phyloP scores from a whole-genome alignment of 2,113 vertebrate species.

The Oplegnathus fasciatus region DNA sequence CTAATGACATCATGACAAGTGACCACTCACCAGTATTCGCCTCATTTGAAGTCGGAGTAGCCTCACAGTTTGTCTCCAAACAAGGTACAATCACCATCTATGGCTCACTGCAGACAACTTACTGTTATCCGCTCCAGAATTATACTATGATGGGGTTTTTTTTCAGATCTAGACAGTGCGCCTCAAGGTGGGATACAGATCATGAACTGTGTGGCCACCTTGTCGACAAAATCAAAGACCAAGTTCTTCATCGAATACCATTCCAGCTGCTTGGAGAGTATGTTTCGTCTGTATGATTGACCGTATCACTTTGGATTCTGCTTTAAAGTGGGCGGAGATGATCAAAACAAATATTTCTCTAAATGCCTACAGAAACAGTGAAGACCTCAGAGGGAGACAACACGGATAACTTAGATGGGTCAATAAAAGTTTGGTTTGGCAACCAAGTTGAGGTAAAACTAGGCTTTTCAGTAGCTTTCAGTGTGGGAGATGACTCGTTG shows the following conservation, averaged over 20 bases:
- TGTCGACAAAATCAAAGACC: conserved; percentile 96
- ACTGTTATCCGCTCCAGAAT: not conserved
- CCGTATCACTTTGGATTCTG: not conserved
- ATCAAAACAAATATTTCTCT: conserved; percentile 18
- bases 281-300: not conserved
- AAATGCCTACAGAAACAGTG: conserved; percentile 87
- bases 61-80: conserved; percentile 98
- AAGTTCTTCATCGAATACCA: conserved; percentile 98
- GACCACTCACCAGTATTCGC: conserved; percentile 98
- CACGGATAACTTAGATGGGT: conserved; percentile 88
- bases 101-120: not conserved
- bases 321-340: not conserved
- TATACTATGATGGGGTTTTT: not conserved
- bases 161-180: conserved; percentile 88
- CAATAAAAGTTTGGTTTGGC: conserved; percentile 92
- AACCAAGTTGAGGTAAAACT: conserved; percentile 90
- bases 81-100: conserved; percentile 84
- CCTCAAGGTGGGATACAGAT: conserved; percentile 93
- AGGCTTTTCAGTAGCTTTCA: not conserved
- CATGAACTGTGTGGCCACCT: conserved; percentile 89
- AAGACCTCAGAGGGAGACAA: conserved; percentile 96
- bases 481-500: not conserved
- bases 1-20: conserved; percentile 95
- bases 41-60: conserved; percentile 97
- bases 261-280: conserved; percentile 97